Evolutionary conservation across 1,140 invertebrate genomes (phyloP), one percentile per base, ranked within the genome.

Genomic region (Ooceraea biroi): DNA sequence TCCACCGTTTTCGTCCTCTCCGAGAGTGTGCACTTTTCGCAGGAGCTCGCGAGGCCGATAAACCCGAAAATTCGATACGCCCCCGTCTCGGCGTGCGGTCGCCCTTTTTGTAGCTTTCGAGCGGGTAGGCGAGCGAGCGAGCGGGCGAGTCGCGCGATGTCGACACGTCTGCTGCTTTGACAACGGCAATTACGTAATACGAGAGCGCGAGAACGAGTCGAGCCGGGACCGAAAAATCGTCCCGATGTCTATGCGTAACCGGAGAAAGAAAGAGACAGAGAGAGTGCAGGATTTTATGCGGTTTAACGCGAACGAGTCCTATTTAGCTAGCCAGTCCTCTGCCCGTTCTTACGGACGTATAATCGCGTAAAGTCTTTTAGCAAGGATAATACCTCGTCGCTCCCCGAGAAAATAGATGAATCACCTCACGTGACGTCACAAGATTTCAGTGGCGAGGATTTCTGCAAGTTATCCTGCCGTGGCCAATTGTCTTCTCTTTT

Each of bases 101-200:
- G 1, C 14, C 41, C 30, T 69, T 80, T 80, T 46, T 57, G 36
- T 22, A 50, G 7, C 65, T 68, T 44, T 78, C 17, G 63, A 55
- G 46, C n/a, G 22, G 5, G 36, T 36, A 36, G 19, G 27, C 25
- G 66, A 36, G 71, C 50, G 66, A 55, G n/a, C 55, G 55, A 65
- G 19, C 50, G 61, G 52, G 44, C 66, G 46, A 46, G 44, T 50
- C 60, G 74, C 50, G 30, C 76, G 76, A 71, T 80, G 76, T 80
- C 76, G 76, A 80, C 76, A 80, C 25, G 65, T 80, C 65, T 80
- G 63, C 76, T 55, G 41, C 65, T 80, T 80, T 80, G 65, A 71
- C 76, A 80, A 80, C 50, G 65, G 50, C 52, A 80, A 71, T 80
- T 71, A 80, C 76, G 76, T 80, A 80, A 80, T 71, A 27, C 12